Base-by-base conservation (phyloP, 2,797 vertebrate species). In the Pangasius sanitwongsei region DNA sequence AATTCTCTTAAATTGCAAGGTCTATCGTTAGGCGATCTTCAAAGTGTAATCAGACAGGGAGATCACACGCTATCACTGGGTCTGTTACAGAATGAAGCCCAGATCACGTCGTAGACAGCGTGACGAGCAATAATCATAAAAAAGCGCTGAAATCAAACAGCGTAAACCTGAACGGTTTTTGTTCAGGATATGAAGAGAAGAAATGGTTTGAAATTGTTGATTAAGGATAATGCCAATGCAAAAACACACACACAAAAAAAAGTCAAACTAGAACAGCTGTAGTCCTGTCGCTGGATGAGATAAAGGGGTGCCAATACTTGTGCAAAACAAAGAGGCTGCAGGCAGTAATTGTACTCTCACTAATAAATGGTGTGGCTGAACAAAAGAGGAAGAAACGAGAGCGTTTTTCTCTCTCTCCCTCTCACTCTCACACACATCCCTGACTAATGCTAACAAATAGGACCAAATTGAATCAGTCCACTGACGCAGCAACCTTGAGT, bases 381-480 rank as follows among this genome's bases (percentile, higher is more conserved):
- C 9, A 4, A 53, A 31, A 53, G 75, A 78, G 75, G 44, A 53
- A 31, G 31, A 13, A 9, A 53, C 0, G 6, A 53, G 13, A n/a
- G 28, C 53, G 28, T n/a, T 78, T 78, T 25, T 75, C 74, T 77
- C 44, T n/a, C 25, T 50, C 12, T 50, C 74, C 15, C 44, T 16
- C 74, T 28, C 41, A 0, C 25, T 1, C 74, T 0, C 44, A 37
- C 69, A 70, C 48, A n/a, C 48, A 77, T 1, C 48, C 50, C 28
- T 55, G 50, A 55, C 77, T 80, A 80, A 80, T 80, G 77, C 50
- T 80, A 41, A 84, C 77, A 48, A 87, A 77, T 44, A 84, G 53
- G 25, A 12, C 67, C 37, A 75, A 80, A 87, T 88, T 77, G 86
- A 78, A 86, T 28, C 74, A 77, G 74, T 69, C 86, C 77, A n/a